Evolutionary conservation across 1,140 invertebrate genomes (phyloP), one percentile per base, ranked within the genome.

Genomic region (Grapholita molesta): DNA sequence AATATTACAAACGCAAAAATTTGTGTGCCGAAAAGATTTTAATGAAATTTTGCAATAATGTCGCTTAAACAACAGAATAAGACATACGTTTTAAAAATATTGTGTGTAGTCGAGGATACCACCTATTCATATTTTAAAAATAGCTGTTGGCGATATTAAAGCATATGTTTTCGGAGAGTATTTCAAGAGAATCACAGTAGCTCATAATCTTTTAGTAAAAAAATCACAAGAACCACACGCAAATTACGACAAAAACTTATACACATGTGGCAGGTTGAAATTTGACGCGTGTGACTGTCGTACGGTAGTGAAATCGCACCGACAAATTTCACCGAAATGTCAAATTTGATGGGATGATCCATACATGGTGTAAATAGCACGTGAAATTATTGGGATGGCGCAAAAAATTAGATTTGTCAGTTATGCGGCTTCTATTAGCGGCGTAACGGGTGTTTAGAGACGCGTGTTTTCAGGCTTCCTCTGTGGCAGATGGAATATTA

Each of bases 251-350:
- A 78, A 78, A 78, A 80, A 70, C 55, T 42, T 38, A 67, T 64
- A 55, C 78, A 78, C 74, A 76, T 77, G 78, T 78, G 78, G 70
- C 70, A 71, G 11, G 35, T 76, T 75, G 78, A 75, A 80, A 80
- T 76, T 67, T 66, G 72, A 83, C 28, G 38, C 70, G 48, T 71
- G 70, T 42, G 71, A 75, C 71, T 74, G 72, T 74, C 70, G 75
- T 67, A 68, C 74, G 66, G 71, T 69, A 71, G 74, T 67, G 72
- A 73, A 72, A 68, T 73, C 67, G 42, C 48, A 71, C 65, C 70
- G 72, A 68, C 71, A 24, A 61, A 80, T 72, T 80, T 80, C 78
- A 80, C 24, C 69, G 78, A 80, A 82, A 73, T 66, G 72, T 69
- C 74, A 70, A 65, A 42, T 71, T 69, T 70, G 66, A 71, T 21